These are phyloP conservation scores for Tholera decimalis DNA, from an alignment of 2,888 invertebrate genomes.

Conservation along the genomic window DNA sequence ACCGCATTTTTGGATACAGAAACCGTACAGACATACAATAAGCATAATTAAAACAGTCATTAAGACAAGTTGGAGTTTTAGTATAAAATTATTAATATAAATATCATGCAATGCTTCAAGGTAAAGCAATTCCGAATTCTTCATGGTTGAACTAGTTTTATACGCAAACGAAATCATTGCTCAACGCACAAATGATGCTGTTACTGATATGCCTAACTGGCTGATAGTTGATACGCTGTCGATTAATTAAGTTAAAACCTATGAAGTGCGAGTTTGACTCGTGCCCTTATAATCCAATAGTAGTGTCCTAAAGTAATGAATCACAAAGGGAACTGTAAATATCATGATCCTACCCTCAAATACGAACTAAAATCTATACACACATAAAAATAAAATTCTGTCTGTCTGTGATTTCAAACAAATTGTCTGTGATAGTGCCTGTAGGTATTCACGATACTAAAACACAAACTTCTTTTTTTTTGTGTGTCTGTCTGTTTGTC, in stretches of 20 bases:
- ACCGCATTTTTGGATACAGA: constrained; percentile 25
- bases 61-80: background rate
- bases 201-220: too few relatives aligned
- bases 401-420: too few relatives aligned
- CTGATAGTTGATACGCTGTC: constrained; percentile 13
- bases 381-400: too few relatives aligned
- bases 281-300: constrained; percentile 3
- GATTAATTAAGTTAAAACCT: constrained; percentile 8
- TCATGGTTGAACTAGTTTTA: constrained; percentile 44
- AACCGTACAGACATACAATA: background rate
- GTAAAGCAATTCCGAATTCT: constrained; percentile 21
- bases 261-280: background rate
- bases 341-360: too few relatives aligned
- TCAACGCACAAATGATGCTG: constrained; percentile 6
- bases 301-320: background rate
- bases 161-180: constrained; percentile 30
- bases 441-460: too few relatives aligned
- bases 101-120: constrained; percentile 31
- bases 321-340: background rate
- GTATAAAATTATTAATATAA: background rate
- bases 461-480: too few relatives aligned
- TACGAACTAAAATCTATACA: too few relatives aligned
- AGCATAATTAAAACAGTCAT: constrained; percentile 3
- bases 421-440: too few relatives aligned
- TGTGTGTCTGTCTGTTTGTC: too few relatives aligned